Evolutionary conservation across 2,113 vertebrate genomes (phyloP).

Genomic region (Corythornis vintsioides): DNA sequence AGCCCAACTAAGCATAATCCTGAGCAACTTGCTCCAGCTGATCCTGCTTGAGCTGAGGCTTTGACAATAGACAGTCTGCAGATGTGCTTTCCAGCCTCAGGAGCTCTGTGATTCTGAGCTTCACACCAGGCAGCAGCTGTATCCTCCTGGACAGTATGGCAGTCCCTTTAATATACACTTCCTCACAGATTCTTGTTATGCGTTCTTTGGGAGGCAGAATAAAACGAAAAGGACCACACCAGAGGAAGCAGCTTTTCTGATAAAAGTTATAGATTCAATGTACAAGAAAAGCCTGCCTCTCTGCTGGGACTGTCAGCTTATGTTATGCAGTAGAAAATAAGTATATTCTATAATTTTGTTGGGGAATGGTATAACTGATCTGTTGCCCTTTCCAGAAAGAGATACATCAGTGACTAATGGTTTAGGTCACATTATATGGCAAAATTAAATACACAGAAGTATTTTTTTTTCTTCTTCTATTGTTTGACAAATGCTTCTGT

Average conservation of each 20-base stretch:
- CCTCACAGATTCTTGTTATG: background rate
- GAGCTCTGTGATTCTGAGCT: background rate
- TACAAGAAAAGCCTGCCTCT: background rate
- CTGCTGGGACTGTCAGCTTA: background rate
- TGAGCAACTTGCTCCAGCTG: background rate
- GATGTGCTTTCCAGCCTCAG: background rate
- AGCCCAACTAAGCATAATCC: background rate
- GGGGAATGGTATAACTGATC: slow-evolving; percentile 16
- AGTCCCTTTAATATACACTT: background rate
- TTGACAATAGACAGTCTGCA: background rate
- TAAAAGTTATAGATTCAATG: background rate
- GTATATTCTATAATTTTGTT: background rate
- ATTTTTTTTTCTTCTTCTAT: background rate
- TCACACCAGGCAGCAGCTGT: background rate
- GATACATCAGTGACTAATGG: slow-evolving; percentile 47
- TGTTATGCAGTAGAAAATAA: background rate
- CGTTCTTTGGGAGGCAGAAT: background rate
- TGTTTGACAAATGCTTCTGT: slow-evolving; percentile 9
- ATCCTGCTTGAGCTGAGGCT: background rate
- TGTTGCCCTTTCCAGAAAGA: slow-evolving; percentile 56
- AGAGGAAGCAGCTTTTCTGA: background rate
- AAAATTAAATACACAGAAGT: slow-evolving; percentile 36
- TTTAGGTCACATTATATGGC: background rate
- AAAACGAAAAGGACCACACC: background rate
- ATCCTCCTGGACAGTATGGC: background rate